A percentile compares a stretch with the other conserved stretches of the same genome.
phyloP scores from a whole-genome alignment of 2,888 invertebrate genomes.

The Physocephala rufipes region DNA sequence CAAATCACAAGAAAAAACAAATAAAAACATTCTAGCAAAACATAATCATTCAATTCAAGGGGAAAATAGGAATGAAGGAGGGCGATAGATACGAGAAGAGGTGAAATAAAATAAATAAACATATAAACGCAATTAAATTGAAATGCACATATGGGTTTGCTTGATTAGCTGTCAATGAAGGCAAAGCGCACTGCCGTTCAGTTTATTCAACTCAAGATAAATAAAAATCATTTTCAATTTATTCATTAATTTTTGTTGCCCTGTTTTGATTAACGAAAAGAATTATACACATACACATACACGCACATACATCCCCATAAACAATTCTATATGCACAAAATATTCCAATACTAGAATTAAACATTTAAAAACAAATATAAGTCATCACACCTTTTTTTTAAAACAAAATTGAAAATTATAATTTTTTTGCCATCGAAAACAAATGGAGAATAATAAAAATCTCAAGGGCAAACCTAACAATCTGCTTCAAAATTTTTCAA shows the following conservation, averaged over 20 bases:
- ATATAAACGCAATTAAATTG: not conserved
- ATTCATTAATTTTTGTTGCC: not conserved
- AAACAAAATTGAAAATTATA: conserved; percentile 1
- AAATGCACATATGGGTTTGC: not conserved
- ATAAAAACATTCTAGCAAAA: no score
- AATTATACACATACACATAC: no score
- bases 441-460: conserved; percentile 29
- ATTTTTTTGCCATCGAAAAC: conserved; percentile 37
- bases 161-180: not conserved
- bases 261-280: no score
- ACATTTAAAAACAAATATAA: conserved; percentile 1
- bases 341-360: not conserved
- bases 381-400: not conserved
- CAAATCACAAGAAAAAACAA: no score
- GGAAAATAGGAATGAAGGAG: no score
- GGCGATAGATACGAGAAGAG: no score
- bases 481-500: no score
- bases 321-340: no score
- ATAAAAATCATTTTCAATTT: not conserved
- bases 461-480: no score
- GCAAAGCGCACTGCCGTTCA: not conserved
- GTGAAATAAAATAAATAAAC: not conserved
- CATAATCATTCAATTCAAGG: no score
- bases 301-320: no score
- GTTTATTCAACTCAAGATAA: conserved; percentile 14